Evolutionary conservation across 1,140 invertebrate species (phyloP).

Genomic region (Drosophila watanabei): DNA sequence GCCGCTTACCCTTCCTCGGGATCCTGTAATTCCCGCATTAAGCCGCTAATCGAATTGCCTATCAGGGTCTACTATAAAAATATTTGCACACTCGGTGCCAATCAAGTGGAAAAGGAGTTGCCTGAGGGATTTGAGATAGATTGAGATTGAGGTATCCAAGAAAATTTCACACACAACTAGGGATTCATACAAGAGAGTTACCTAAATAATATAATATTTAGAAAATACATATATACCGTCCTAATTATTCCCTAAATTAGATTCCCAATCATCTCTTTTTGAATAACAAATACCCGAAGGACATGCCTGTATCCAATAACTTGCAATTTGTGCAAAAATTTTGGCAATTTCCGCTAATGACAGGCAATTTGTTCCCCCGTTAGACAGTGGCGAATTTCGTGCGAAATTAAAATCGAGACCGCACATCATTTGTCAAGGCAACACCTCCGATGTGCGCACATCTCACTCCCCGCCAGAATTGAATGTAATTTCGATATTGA

Average conservation of each 20-base stretch:
- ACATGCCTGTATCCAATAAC: neutral
- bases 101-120: slow-evolving; percentile 53
- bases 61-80: slow-evolving; percentile 28
- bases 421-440: slow-evolving; percentile 70
- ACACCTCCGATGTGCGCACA: slow-evolving; percentile 29
- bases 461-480: slow-evolving; percentile 47
- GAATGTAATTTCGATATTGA: slow-evolving; percentile 55
- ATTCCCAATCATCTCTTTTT: neutral
- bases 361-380: slow-evolving; percentile 57
- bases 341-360: slow-evolving; percentile 65
- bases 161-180: slow-evolving; percentile 1
- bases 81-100: slow-evolving; percentile 24
- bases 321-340: slow-evolving; percentile 21
- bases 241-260: neutral
- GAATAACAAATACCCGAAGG: neutral
- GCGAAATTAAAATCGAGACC: slow-evolving; percentile 60
- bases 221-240: too few species aligned
- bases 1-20: slow-evolving; percentile 30
- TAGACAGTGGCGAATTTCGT: slow-evolving; percentile 39
- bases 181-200: neutral
- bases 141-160: slow-evolving; percentile 6
- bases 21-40: slow-evolving; percentile 36
- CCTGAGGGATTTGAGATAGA: neutral
- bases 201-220: neutral
- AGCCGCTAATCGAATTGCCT: slow-evolving; percentile 40